Conservation (phyloP, 1,140 invertebrate species). For the Stenopsyche tienmushanensis region DNA sequence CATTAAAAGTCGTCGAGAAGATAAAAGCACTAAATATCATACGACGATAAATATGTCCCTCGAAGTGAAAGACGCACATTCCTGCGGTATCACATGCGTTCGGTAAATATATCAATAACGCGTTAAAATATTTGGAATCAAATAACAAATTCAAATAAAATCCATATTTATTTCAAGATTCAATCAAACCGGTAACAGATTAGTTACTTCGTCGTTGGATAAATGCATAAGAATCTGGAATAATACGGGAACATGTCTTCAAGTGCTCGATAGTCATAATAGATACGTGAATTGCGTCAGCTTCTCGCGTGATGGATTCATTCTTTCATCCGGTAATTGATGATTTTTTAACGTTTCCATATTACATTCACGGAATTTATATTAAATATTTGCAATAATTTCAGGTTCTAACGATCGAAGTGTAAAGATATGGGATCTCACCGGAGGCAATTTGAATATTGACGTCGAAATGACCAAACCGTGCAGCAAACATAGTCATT, state of each 20-base stretch:
- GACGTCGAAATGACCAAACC: conserved; percentile 53
- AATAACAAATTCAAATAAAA: background rate
- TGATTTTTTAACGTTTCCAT: background rate
- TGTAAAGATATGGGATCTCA: conserved; percentile 66
- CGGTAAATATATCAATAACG: conserved; percentile 25
- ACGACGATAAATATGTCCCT: conserved; percentile 43
- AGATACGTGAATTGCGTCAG: conserved; percentile 73
- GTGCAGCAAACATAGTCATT: conserved; percentile 24
- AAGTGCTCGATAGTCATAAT: conserved; percentile 60
- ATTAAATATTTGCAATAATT: conserved; percentile 3
- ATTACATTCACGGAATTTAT: background rate
- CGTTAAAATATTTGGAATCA: background rate
- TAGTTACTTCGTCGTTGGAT: conserved; percentile 69
- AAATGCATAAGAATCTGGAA: conserved; percentile 73
- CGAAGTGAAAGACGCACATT: conserved; percentile 49
- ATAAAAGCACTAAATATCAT: conserved; percentile 7
- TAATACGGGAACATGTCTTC: conserved; percentile 51
- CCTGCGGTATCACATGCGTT: conserved; percentile 62
- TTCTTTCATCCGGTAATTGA: conserved; percentile 64
- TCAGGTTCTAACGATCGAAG: conserved; percentile 72
- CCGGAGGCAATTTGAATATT: conserved; percentile 48
- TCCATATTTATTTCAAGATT: conserved; percentile 49
- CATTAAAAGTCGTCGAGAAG: conserved; percentile 19
- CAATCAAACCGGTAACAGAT: conserved; percentile 58
- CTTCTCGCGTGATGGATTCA: conserved; percentile 64